Evolutionary conservation across 2,113 vertebrate species (phyloP), one percentile per base, ranked within the genome.

Genomic region (Ctenodactylus gundi): DNA sequence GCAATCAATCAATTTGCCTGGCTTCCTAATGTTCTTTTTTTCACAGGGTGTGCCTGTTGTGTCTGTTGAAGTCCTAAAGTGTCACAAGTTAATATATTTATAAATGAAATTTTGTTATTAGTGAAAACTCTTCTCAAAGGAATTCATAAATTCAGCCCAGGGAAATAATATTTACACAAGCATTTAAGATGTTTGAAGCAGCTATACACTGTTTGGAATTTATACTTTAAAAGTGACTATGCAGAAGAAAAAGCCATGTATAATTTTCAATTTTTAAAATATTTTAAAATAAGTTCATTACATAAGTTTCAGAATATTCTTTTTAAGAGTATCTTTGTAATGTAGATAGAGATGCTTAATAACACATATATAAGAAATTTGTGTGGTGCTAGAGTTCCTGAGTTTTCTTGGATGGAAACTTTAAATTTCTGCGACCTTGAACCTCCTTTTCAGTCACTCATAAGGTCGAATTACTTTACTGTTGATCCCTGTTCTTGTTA

Each of bases 401-500:
- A 92, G 94, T 87, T 81, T 15, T 27, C 0, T 10, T 62, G 3
- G 39, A 83, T 73, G 76, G 34, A 95, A 81, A 92, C 34, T 94
- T 95, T 95, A 91, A 91, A 86, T 94, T 95, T 60, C 80, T 65
- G 6, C 34, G 95, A 57, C 60, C 92, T 96, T 92, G 75, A 86
- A 82, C 95, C 94, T 93, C 87, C 41, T 96, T 91, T 95, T 51
- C 75, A 64, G 9, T 77, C 85, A 90, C 3, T n/a, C 31, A 80
- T 88, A 95, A 96, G 57, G 46, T 97, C 88, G 95, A 83, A 96
- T 93, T 89, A 65, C 76, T 94, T 96, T 92, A 84, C 57, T 93
- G 80, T 98, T 95, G 75, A 88, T 67, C 94, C 80, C 53, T 82
- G 62, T 77, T 60, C 65, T 65, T 46, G 1, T 72, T 92, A 70